phyloP scores from a whole-genome alignment of 2,888 invertebrate species.

The Megamerina dolium region DNA sequence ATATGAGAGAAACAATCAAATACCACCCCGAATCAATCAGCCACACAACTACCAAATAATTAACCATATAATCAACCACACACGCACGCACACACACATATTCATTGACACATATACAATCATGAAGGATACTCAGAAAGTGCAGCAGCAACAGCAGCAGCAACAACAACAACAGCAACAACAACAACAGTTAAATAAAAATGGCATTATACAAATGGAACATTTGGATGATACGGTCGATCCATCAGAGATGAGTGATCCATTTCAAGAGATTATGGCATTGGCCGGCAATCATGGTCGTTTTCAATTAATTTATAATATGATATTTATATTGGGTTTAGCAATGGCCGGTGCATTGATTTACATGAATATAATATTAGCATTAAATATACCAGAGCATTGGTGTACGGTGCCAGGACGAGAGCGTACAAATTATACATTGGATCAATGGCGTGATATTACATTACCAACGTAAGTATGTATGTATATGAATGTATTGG shows the following conservation, averaged over 20 bases:
- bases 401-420: conserved; percentile 56
- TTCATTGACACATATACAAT: not conserved
- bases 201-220: conserved; percentile 16
- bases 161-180: too few relatives aligned
- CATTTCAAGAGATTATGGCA: conserved; percentile 53
- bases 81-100: not conserved
- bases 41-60: not conserved
- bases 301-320: conserved; percentile 52
- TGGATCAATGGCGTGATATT: conserved; percentile 52
- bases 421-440: conserved; percentile 48
- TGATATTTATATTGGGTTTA: conserved; percentile 50
- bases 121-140: conserved; percentile 17
- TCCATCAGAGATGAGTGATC: conserved; percentile 37
- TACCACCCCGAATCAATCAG: too few relatives aligned
- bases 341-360: conserved; percentile 51
- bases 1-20: too few relatives aligned
- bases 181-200: conserved; percentile 3
- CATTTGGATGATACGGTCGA: conserved; percentile 16
- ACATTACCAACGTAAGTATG: conserved; percentile 53
- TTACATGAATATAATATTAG: conserved; percentile 54
- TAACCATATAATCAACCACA: not conserved
- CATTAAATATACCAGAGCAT: conserved; percentile 55
- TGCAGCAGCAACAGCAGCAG: too few relatives aligned
- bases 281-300: conserved; percentile 53
- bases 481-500: not conserved